Percentiles rank a stretch among this genome's conserved stretches.
Evolutionary conservation across 2,797 vertebrate species (phyloP).

Genomic region (Apodemus agrarius): DNA sequence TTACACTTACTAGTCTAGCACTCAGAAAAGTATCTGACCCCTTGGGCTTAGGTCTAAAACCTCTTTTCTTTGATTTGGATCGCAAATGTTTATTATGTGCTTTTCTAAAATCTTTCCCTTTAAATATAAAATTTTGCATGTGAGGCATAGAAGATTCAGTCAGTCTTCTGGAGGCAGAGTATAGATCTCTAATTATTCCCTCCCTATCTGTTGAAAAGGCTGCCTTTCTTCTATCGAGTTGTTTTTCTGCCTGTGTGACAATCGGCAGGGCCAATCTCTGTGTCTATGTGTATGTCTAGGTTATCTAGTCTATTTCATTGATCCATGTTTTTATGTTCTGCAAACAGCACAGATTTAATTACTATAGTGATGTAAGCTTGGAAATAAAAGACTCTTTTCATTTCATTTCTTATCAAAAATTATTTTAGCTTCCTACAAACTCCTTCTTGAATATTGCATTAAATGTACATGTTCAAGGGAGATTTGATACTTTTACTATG

Average conservation of each 20-base stretch:
- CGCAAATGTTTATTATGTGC: not conserved
- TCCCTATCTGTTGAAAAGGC: not conserved
- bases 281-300: not conserved
- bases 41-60: not conserved
- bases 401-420: not conserved
- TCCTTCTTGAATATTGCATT: not conserved
- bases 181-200: not conserved
- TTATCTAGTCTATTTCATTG: not conserved
- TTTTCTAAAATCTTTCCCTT: not conserved
- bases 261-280: not conserved
- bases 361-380: not conserved
- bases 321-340: not conserved
- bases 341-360: not conserved
- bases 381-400: not conserved
- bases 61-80: not conserved
- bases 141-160: not conserved
- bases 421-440: not conserved
- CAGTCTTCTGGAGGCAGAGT: not conserved
- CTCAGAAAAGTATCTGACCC: too few species aligned
- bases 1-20: not conserved
- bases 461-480: not conserved
- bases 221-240: too few species aligned
- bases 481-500: not conserved
- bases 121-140: not conserved
- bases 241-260: not conserved